These are phyloP conservation scores for Hydra vulgaris DNA, from an alignment of 30 jellyfish, hydroid and myxozoan species.

Conservation along the genomic window DNA sequence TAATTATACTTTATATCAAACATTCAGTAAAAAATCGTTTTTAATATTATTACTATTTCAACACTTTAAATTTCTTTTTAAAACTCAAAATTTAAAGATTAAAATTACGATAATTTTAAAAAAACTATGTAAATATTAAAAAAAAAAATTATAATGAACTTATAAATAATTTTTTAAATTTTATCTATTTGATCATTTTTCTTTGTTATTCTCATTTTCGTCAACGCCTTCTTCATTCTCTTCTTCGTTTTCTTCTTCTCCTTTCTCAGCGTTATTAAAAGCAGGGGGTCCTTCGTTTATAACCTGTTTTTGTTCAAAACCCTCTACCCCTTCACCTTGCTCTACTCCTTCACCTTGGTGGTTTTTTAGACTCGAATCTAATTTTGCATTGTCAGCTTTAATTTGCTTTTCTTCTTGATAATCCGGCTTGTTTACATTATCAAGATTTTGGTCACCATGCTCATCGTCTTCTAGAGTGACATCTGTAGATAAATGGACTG, in stretches of 20 bases:
- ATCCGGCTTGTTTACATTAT: constrained; percentile 14
- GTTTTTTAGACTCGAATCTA: neutral
- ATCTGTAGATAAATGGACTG: neutral
- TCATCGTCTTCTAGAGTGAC: constrained; percentile 57
- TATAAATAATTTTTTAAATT: no score
- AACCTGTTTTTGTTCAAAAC: constrained; percentile 25
- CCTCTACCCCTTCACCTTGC: constrained; percentile 11
- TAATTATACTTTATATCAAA: no score
- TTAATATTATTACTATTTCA: no score
- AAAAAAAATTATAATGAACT: no score
- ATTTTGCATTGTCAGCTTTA: neutral
- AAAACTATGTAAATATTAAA: no score
- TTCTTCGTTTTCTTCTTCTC: neutral
- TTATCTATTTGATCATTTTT: no score
- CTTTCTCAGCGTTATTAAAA: neutral
- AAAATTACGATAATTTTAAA: no score
- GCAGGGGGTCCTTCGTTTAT: constrained; percentile 8
- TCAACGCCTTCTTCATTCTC: constrained; percentile 4
- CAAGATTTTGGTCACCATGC: constrained; percentile 68
- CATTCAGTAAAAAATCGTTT: no score
- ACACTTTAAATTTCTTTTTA: no score
- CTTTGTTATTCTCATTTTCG: neutral
- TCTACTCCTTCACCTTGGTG: constrained; percentile 13
- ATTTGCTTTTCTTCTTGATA: constrained; percentile 1
- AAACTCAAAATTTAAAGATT: no score